Evolutionary conservation across 2,113 vertebrate species (phyloP).

Genomic region (Ovis canadensis): DNA sequence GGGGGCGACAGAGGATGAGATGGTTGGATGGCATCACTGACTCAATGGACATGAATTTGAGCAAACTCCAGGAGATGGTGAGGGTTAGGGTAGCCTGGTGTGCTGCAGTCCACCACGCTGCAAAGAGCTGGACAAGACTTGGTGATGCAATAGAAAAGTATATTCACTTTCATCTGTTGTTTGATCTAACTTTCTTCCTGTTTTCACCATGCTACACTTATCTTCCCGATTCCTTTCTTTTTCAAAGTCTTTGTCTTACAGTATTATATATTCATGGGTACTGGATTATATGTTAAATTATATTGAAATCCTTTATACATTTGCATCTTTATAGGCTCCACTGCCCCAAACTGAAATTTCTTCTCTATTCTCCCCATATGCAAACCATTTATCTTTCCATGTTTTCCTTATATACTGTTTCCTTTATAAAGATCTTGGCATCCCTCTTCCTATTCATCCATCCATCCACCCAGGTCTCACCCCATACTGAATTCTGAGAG

Average conservation of each 20-base stretch:
- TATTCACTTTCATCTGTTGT: not conserved
- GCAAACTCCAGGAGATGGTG: not conserved
- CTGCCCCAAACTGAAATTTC: not conserved
- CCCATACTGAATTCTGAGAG: not conserved
- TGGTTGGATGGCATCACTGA: not conserved
- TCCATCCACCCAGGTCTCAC: not conserved
- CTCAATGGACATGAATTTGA: not conserved
- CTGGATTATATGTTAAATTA: not conserved
- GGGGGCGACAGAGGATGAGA: not conserved
- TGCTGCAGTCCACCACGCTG: not conserved
- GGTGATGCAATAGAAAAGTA: not conserved
- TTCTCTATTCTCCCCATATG: not conserved
- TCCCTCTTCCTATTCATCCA: not conserved
- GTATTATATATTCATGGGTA: not conserved
- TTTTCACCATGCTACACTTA: not conserved
- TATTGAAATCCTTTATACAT: not conserved
- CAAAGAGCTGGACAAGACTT: not conserved
- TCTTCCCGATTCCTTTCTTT: not conserved
- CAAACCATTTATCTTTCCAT: not conserved
- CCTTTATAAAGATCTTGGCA: not conserved
- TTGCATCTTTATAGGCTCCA: not conserved
- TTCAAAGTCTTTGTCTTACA: not conserved
- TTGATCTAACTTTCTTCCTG: not conserved
- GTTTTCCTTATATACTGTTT: not conserved
- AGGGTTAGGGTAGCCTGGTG: not conserved